These are phyloP conservation scores for Dunckerocampus dactyliophorus DNA, from an alignment of 2,113 vertebrate genomes.

Conservation along the genomic window DNA sequence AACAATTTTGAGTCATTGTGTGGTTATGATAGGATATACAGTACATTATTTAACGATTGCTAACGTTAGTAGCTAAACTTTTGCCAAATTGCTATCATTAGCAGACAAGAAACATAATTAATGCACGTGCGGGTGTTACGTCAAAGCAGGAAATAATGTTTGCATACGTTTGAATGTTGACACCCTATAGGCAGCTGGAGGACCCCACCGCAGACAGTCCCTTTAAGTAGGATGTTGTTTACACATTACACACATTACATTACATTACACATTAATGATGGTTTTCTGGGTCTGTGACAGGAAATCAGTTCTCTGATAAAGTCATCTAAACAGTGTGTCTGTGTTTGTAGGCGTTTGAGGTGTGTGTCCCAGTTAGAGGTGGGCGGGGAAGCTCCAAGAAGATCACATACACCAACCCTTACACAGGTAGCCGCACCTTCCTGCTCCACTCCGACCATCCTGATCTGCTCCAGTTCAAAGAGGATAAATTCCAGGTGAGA, in stretches of 20 bases:
- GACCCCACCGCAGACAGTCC: too few species aligned
- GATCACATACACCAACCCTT: constrained; percentile 93
- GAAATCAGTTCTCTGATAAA: background rate
- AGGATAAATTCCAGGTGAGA: constrained; percentile 85
- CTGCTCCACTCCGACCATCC: constrained; percentile 80
- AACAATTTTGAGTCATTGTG: too few species aligned
- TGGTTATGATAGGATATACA: too few species aligned
- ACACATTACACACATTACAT: too few species aligned
- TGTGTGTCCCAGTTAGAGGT: constrained; percentile 70
- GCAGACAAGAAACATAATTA: background rate
- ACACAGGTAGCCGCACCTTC: constrained; percentile 74
- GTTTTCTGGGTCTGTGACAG: background rate
- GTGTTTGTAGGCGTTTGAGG: constrained; percentile 85
- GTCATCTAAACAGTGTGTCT: background rate
- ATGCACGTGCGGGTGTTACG: too few species aligned
- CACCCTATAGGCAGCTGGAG: too few species aligned
- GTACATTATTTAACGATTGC: too few species aligned
- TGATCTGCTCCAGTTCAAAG: constrained; percentile 87
- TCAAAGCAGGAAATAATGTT: background rate
- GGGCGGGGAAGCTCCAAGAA: constrained; percentile 82
- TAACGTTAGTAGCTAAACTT: too few species aligned
- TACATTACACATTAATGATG: background rate
- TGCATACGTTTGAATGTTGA: too few species aligned
- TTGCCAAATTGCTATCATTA: background rate
- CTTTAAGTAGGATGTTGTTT: background rate